A percentile compares a stretch with the other conserved stretches of the same genome.
phyloP scores from a whole-genome alignment of 1,140 invertebrate species.

The Aporrectodea caliginosa region DNA sequence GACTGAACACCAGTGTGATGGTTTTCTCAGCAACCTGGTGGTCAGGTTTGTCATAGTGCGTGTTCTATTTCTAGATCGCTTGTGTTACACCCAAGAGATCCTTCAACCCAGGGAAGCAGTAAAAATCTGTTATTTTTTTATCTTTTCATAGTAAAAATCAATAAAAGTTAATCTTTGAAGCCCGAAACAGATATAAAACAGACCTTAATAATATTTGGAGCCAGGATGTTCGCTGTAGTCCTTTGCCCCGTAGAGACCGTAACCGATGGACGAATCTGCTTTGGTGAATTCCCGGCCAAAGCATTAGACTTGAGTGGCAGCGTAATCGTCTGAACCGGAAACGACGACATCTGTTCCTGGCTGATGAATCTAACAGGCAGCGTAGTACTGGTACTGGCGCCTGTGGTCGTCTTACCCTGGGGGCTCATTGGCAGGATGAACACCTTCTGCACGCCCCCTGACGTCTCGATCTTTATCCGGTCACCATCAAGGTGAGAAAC shows the following conservation, averaged over 20 bases:
- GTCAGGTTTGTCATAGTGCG: too few species aligned
- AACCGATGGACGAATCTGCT: not conserved
- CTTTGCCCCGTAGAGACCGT: not conserved
- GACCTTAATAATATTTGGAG: not conserved
- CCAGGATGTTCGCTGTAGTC: not conserved
- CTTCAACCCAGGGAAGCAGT: too few species aligned
- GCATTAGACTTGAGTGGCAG: not conserved
- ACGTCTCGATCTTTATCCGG: not conserved
- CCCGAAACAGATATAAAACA: too few species aligned
- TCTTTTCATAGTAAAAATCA: too few species aligned
- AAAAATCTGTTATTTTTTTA: too few species aligned
- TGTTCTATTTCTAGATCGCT: too few species aligned
- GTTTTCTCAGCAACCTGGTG: too few species aligned
- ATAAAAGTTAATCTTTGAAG: too few species aligned
- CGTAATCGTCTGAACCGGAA: not conserved
- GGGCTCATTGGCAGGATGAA: not conserved
- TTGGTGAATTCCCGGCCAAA: not conserved
- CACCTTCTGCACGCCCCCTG: not conserved
- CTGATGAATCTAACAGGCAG: not conserved
- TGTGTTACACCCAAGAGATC: too few species aligned
- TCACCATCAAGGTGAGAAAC: not conserved
- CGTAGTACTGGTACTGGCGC: not conserved
- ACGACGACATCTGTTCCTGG: not conserved
- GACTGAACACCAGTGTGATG: too few species aligned
- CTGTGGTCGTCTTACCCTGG: not conserved